Percentiles rank a stretch among this genome's conserved stretches.
Conservation (phyloP, 2,113 vertebrate genomes). For the Tylochromis polylepis region DNA sequence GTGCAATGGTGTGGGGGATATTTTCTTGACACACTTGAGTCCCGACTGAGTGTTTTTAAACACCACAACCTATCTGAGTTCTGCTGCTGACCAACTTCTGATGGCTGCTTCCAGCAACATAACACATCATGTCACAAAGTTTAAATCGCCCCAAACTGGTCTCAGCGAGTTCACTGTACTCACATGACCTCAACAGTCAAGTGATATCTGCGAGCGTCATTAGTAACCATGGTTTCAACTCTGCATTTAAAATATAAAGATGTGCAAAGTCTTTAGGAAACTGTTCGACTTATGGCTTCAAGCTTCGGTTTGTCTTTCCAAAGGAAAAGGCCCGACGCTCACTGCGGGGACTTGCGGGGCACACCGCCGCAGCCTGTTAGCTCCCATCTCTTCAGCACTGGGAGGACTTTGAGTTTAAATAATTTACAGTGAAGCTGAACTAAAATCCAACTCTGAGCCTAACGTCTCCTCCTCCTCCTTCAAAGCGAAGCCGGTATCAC, state of each 20-base stretch:
- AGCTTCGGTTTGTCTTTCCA: neutral
- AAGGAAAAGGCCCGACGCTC: neutral
- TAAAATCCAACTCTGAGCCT: neutral
- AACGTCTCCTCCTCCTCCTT: neutral
- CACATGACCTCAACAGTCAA: neutral
- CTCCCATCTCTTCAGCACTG: neutral
- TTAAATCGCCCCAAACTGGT: neutral
- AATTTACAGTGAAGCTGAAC: neutral
- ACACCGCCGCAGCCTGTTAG: neutral
- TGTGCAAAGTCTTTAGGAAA: neutral
- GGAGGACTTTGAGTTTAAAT: neutral
- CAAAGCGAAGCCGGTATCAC: neutral
- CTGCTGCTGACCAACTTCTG: neutral
- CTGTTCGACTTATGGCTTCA: neutral
- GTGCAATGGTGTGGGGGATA: neutral
- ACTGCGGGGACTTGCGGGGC: neutral
- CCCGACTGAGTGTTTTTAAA: neutral
- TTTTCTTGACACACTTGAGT: neutral
- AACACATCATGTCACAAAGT: neutral
- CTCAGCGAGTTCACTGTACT: neutral
- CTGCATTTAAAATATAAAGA: neutral
- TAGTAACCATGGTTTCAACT: fast-evolving
- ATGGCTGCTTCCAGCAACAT: neutral
- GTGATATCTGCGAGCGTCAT: neutral
- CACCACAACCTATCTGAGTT: neutral